Evolutionary conservation across 30 jellyfish, hydroid and myxozoan genomes (phyloP).

Genomic region (Aurelia coerulea): DNA sequence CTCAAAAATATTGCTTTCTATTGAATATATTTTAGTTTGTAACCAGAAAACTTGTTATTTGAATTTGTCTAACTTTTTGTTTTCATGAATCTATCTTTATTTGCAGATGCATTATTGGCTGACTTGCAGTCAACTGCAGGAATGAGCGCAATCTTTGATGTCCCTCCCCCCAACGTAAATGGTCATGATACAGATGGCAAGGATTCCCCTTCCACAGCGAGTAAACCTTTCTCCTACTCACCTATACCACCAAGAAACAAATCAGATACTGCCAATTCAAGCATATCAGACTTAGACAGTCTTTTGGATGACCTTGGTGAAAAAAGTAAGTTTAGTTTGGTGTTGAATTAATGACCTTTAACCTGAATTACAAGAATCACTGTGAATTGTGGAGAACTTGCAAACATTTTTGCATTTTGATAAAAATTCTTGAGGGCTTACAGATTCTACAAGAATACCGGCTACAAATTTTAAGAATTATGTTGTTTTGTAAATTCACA

Average conservation of each 20-base stretch:
- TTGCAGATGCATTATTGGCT: slow-evolving; percentile 94
- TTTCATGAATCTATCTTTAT: neutral
- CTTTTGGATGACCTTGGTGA: slow-evolving; percentile 80
- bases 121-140: slow-evolving; percentile 88
- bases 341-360: too few species aligned
- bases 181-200: slow-evolving; percentile 34
- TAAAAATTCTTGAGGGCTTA: too few species aligned
- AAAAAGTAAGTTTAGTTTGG: slow-evolving; percentile 14
- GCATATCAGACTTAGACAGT: slow-evolving; percentile 81
- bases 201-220: slow-evolving; percentile 19
- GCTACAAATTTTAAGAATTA: too few species aligned
- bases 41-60: neutral
- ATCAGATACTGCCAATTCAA: slow-evolving; percentile 16
- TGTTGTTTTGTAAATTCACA: too few species aligned
- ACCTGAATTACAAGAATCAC: too few species aligned
- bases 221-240: slow-evolving; percentile 74
- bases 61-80: neutral
- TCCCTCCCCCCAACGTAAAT: slow-evolving; percentile 30
- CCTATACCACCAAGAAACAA: slow-evolving; percentile 55
- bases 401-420: too few species aligned
- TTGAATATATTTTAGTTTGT: too few species aligned
- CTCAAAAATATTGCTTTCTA: too few species aligned
- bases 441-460: too few species aligned
- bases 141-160: neutral
- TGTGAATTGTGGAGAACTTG: too few species aligned